Percentiles rank a stretch among this genome's conserved stretches.
Evolutionary conservation across 2,888 invertebrate genomes (phyloP).

Genomic region (Cosmia trapezina): DNA sequence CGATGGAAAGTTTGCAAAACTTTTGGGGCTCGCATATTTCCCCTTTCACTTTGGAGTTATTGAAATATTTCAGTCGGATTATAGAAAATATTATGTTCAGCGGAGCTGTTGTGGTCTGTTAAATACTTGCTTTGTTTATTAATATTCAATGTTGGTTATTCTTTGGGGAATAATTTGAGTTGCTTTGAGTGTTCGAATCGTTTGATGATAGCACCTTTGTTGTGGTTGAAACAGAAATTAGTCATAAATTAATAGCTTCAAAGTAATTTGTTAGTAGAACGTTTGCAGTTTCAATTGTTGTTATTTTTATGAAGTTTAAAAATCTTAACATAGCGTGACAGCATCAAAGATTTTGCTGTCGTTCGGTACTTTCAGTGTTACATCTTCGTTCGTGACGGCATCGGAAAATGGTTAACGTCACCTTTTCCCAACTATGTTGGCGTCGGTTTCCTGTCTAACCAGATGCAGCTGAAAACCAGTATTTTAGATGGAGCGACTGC

Average conservation of each 20-base stretch:
- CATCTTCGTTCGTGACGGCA: no score
- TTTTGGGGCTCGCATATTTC: conserved; percentile 64
- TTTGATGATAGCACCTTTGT: conserved; percentile 40
- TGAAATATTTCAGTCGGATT: conserved; percentile 64
- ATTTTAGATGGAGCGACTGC: no score
- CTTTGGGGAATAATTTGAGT: conserved; percentile 24
- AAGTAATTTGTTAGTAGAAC: conserved; percentile 5
- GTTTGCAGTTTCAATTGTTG: not conserved
- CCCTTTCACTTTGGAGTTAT: conserved; percentile 58
- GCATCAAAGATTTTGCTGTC: no score
- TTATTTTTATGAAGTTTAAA: not conserved
- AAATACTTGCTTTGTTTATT: conserved; percentile 43
- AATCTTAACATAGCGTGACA: no score
- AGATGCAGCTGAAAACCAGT: no score
- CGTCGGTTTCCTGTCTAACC: no score
- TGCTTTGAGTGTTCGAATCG: conserved; percentile 14
- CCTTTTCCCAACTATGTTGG: no score
- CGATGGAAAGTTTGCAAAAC: conserved; percentile 59
- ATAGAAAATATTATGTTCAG: conserved; percentile 47
- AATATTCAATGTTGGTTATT: conserved; percentile 37
- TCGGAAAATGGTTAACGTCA: no score
- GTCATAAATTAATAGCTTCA: not conserved
- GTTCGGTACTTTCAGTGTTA: no score
- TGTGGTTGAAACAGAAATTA: conserved; percentile 18
- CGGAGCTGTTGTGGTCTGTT: conserved; percentile 55